A percentile compares a stretch with the other conserved stretches of the same genome.
phyloP scores from a whole-genome alignment of 2,888 invertebrate species.

The Polyommatus iphigenia region DNA sequence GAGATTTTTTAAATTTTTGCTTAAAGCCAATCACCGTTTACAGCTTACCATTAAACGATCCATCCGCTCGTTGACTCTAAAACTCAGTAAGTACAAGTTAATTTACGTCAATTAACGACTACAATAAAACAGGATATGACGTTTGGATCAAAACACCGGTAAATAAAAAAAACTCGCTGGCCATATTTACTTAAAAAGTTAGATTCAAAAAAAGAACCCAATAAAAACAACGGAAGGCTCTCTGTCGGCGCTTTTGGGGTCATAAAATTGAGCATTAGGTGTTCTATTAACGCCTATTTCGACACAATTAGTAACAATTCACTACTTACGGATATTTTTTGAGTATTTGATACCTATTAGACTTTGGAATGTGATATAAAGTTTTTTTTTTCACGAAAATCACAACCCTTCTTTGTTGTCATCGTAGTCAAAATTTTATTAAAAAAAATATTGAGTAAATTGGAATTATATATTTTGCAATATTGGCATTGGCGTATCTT shows the following conservation, averaged over 20 bases:
- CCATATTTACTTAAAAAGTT: constrained; percentile 72
- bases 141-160: not conserved
- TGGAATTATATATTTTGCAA: too few species aligned
- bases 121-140: constrained; percentile 22
- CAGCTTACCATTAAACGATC: not conserved
- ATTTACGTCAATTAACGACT: constrained; percentile 19
- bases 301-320: constrained; percentile 77
- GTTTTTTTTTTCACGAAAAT: constrained; percentile 4
- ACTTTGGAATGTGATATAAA: constrained; percentile 29
- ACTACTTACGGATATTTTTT: constrained; percentile 59
- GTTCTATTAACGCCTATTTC: constrained; percentile 79
- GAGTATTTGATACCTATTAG: constrained; percentile 45
- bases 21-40: not conserved
- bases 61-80: not conserved
- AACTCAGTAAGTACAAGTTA: not conserved
- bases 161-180: constrained; percentile 8
- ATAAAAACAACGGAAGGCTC: constrained; percentile 72
- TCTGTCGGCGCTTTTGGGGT: constrained; percentile 65
- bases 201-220: constrained; percentile 65
- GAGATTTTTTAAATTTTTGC: too few species aligned
- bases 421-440: too few species aligned
- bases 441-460: too few species aligned
- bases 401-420: not conserved
- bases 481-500: too few species aligned
- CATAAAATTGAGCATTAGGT: constrained; percentile 74